A percentile compares a stretch with the other conserved stretches of the same genome.
phyloP scores from a whole-genome alignment of 2,797 vertebrate species.

The Periparus ater region DNA sequence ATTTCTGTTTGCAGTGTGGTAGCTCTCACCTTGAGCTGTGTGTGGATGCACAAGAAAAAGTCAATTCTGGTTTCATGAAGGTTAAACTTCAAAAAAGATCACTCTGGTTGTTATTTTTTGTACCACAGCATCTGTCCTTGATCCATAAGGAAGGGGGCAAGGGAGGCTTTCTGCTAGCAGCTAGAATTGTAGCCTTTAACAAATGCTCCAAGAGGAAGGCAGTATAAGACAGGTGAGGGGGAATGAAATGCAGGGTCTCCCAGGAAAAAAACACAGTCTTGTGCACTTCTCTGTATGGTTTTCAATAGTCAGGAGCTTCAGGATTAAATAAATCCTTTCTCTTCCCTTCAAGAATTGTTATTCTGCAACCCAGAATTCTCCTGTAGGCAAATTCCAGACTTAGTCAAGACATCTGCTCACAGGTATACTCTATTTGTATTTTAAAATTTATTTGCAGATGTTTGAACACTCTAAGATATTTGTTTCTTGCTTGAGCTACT shows the following conservation, averaged over 20 bases:
- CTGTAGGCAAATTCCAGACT: background rate
- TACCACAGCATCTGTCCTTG: background rate
- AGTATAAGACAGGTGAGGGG: background rate
- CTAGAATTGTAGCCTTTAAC: background rate
- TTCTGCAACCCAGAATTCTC: background rate
- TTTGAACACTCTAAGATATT: background rate
- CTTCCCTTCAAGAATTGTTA: background rate
- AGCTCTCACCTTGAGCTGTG: background rate
- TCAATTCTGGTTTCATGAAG: background rate
- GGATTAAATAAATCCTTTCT: background rate
- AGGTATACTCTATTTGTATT: background rate
- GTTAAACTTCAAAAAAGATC: background rate
- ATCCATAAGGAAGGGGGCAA: background rate
- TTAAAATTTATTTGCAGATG: background rate
- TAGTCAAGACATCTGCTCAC: background rate
- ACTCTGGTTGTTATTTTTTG: background rate
- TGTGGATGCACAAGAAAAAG: background rate
- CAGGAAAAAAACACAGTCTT: background rate
- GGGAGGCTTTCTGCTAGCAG: background rate
- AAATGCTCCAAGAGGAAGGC: background rate
- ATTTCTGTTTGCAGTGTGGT: background rate
- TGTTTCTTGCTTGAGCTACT: background rate
- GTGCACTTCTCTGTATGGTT: background rate
- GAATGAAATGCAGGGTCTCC: constrained; percentile 21
- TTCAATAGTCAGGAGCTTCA: background rate